phyloP scores from a whole-genome alignment of 2,888 invertebrate genomes.

The Amphipyra berbera region DNA sequence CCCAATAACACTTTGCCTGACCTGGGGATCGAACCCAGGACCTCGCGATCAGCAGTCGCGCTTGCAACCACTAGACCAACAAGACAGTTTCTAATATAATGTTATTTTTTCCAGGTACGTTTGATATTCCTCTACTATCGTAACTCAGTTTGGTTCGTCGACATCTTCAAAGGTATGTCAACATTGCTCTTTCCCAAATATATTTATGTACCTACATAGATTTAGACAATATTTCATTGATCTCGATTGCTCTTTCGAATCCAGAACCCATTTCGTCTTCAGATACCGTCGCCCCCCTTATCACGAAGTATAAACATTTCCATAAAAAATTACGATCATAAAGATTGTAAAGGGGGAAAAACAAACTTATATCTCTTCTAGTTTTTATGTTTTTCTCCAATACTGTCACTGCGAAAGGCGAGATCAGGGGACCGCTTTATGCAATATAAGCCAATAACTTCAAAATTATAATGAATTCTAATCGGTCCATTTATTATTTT shows the following conservation, averaged over 20 bases:
- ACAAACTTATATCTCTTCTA: constrained; percentile 14
- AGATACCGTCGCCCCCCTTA: constrained; percentile 20
- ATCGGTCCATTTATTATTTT: not conserved
- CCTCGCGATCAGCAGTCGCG: too few relatives aligned
- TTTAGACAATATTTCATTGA: constrained; percentile 24
- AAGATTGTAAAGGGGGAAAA: constrained; percentile 29
- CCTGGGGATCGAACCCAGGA: too few relatives aligned
- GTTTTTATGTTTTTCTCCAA: constrained; percentile 21
- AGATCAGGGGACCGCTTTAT: constrained; percentile 3
- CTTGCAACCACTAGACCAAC: too few relatives aligned
- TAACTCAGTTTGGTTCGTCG: not conserved
- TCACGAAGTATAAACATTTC: constrained; percentile 35
- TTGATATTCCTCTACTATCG: not conserved
- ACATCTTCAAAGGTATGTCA: constrained; percentile 26
- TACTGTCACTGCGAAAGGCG: constrained; percentile 4
- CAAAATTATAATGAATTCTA: too few relatives aligned
- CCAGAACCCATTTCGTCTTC: constrained; percentile 24
- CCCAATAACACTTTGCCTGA: too few relatives aligned
- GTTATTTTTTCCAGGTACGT: constrained; percentile 58
- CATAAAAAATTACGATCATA: constrained; percentile 49
- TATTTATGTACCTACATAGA: constrained; percentile 15
- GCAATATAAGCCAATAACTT: not conserved
- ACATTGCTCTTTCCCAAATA: not conserved
- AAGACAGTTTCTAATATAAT: too few relatives aligned
- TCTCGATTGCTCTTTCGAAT: constrained; percentile 25